Percentiles rank a stretch among this genome's conserved stretches.
Conservation (phyloP, 2,113 vertebrate species). For the Rhinopomastus cyanomelas region DNA sequence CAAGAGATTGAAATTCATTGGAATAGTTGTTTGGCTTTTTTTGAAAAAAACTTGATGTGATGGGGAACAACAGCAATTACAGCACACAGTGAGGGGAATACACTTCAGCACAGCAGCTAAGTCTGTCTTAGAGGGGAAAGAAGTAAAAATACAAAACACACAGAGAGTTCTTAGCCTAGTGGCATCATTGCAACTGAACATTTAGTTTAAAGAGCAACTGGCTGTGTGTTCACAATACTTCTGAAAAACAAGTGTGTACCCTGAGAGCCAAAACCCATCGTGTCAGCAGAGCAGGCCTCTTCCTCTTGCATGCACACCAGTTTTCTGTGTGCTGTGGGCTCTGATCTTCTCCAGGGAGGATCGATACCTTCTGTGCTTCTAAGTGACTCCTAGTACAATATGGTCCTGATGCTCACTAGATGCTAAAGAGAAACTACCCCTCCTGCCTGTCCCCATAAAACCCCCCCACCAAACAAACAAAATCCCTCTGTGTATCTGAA, state of each 20-base stretch:
- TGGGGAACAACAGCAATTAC: not conserved
- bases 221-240: not conserved
- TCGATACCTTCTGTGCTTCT: not conserved
- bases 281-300: not conserved
- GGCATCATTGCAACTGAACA: not conserved
- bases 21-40: not conserved
- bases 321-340: not conserved
- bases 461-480: rapidly evolving
- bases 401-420: not conserved
- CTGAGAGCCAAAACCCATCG: not conserved
- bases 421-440: not conserved
- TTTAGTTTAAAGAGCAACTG: not conserved
- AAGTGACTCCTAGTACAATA: not conserved
- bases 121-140: not conserved
- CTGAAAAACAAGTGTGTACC: not conserved
- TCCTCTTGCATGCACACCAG: not conserved
- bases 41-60: not conserved
- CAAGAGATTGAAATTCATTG: not conserved
- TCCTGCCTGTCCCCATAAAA: too few relatives aligned
- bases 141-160: not conserved
- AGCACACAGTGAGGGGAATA: not conserved
- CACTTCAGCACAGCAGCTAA: not conserved
- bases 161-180: not conserved
- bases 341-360: not conserved
- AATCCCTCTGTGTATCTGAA: not conserved